Evolutionary conservation across 2,113 vertebrate genomes (phyloP), one percentile per base, ranked within the genome.

Genomic region (Brevimyrus niger): DNA sequence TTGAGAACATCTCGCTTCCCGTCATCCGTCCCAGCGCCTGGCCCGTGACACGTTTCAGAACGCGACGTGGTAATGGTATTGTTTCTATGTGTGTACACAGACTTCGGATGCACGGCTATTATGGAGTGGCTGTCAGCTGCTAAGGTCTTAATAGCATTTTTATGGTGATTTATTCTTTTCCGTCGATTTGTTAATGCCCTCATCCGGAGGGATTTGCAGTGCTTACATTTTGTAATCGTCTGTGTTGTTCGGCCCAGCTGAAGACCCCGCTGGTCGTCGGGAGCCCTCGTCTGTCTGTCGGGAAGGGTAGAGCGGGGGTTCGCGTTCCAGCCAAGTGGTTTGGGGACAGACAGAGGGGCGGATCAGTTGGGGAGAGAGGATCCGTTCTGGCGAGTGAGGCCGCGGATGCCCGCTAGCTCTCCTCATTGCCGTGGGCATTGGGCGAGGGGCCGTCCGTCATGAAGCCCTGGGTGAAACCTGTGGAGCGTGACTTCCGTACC

Each of bases 111-210:
- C 85, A 53, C 2, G n/a, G 85, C 85, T 35, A 53, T 87, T 53
- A 53, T 35, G 23, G 47, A 51, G 48, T 53, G 85, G 50, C 15
- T 87, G 85, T 53, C 85, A 35, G 47, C 85, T 53, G n/a, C 50
- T 87, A 51, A 87, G 47, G 50, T 87, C 85, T 87, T 87, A 87
- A 87, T 87, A 53, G 48, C 50, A 55, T 87, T 87, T 87, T 87
- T 87, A 87, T 87, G 85, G 85, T 87, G 47, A 87, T 87, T 87
- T 87, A 87, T 87, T 53, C 50, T 55, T 87, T 87, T 87, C 47
- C 13, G 21, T 53, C 47, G 85, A 87, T 87, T 87, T 87, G 85
- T 87, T 87, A 87, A 87, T 87, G 50, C 48, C 50, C 50, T 87
- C 47, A 87, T 87, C 85, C 85, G 55, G 85, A 53, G 85, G 50